A percentile compares a stretch with the other conserved stretches of the same genome.
Evolutionary conservation across 2,888 invertebrate species (phyloP).

Genomic region (Parthenolecanium corni): DNA sequence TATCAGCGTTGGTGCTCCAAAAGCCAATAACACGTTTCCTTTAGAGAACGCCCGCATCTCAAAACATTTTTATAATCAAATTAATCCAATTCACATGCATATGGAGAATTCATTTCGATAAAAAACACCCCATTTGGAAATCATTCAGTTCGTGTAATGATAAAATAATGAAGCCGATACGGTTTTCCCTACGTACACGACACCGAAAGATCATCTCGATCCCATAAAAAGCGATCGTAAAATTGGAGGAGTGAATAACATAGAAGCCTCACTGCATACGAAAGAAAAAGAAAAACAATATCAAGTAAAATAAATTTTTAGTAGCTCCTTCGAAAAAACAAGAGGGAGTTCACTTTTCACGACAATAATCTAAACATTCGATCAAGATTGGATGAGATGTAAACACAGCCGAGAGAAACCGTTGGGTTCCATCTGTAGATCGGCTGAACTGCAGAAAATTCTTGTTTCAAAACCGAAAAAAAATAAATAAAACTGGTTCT

Average conservation of each 20-base stretch:
- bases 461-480: not conserved
- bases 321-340: not conserved
- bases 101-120: too few species aligned
- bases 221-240: not conserved
- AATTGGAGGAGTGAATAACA: not conserved
- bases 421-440: not conserved
- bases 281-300: too few species aligned
- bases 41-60: too few species aligned
- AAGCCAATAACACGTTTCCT: too few species aligned
- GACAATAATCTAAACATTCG: not conserved
- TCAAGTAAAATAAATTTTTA: not conserved
- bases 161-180: not conserved
- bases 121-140: not conserved
- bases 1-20: too few species aligned
- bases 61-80: too few species aligned
- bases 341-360: not conserved
- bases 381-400: slow-evolving; percentile 1
- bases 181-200: not conserved
- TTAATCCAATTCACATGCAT: too few species aligned
- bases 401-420: not conserved
- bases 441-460: not conserved
- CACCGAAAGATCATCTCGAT: not conserved
- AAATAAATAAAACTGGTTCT: not conserved
- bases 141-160: not conserved
- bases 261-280: too few species aligned